These are phyloP conservation scores for Drosophila anomelani DNA, from an alignment of 2,888 invertebrate species.

Conservation along the genomic window DNA sequence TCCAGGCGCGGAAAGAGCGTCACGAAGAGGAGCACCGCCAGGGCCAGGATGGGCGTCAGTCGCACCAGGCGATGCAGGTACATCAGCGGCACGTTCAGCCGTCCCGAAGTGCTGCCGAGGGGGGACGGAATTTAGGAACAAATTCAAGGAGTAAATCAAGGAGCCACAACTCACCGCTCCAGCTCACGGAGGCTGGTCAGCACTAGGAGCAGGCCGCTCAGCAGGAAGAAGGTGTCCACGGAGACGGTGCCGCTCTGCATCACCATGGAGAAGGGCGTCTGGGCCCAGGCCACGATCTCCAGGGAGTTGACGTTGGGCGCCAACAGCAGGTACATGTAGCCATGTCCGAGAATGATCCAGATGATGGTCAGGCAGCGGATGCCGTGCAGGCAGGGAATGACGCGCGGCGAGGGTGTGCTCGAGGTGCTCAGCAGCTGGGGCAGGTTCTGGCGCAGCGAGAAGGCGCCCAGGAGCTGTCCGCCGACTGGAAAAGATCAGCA, in stretches of 20 bases:
- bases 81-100: slow-evolving; percentile 70
- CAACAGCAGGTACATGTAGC: slow-evolving; percentile 42
- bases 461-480: slow-evolving; percentile 47
- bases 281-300: slow-evolving; percentile 44
- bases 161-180: slow-evolving; percentile 45
- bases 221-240: slow-evolving; percentile 87
- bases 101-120: slow-evolving; percentile 53
- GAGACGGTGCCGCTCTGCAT: slow-evolving; percentile 83
- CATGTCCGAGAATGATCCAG: slow-evolving; percentile 83
- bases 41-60: slow-evolving; percentile 85
- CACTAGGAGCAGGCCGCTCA: slow-evolving; percentile 86
- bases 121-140: background rate
- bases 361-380: slow-evolving; percentile 82
- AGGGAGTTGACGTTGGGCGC: slow-evolving; percentile 51
- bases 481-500: background rate
- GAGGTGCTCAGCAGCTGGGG: slow-evolving; percentile 30
- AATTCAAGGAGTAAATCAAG: no score
- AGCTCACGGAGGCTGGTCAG: slow-evolving; percentile 62
- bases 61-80: slow-evolving; percentile 82
- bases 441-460: slow-evolving; percentile 67
- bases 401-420: slow-evolving; percentile 51
- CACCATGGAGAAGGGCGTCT: slow-evolving; percentile 42
- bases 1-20: slow-evolving; percentile 84
- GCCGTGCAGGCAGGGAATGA: slow-evolving; percentile 82
- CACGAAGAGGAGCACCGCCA: slow-evolving; percentile 84